These are phyloP conservation scores for Dolomedes plantarius DNA, from an alignment of 2,888 invertebrate species.

Conservation along the genomic window DNA sequence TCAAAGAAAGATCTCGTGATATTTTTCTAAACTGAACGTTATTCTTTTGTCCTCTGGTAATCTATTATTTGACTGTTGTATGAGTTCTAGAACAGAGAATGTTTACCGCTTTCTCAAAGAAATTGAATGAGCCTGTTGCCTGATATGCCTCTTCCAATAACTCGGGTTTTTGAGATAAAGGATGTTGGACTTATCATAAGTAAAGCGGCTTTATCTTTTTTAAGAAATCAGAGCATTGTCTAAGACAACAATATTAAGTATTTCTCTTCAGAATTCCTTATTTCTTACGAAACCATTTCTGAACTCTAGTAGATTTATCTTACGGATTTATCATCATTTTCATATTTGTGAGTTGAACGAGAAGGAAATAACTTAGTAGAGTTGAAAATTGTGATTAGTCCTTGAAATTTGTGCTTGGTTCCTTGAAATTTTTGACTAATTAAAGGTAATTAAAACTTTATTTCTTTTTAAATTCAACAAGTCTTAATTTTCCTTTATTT, in stretches of 20 bases:
- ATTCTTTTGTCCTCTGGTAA: no score
- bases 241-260: slow-evolving; percentile 18
- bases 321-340: neutral
- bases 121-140: neutral
- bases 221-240: slow-evolving; percentile 38
- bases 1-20: no score
- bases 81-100: neutral
- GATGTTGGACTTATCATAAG: slow-evolving; percentile 26
- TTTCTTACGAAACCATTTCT: slow-evolving; percentile 26
- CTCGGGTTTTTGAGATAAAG: neutral
- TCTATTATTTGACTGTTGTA: no score
- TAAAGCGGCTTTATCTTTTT: slow-evolving; percentile 2
- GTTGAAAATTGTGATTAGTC: no score
- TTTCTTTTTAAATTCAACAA: no score
- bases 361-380: neutral
- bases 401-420: no score
- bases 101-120: neutral
- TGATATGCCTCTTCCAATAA: neutral
- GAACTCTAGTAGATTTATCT: slow-evolving; percentile 15
- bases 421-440: no score
- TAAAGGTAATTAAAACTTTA: no score
- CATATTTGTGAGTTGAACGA: neutral
- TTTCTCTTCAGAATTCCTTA: neutral
- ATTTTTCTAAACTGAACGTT: no score
- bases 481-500: no score